Evolutionary conservation across 2,113 vertebrate genomes (phyloP), one percentile per base, ranked within the genome.

Genomic region (Phyllopteryx taeniolatus): DNA sequence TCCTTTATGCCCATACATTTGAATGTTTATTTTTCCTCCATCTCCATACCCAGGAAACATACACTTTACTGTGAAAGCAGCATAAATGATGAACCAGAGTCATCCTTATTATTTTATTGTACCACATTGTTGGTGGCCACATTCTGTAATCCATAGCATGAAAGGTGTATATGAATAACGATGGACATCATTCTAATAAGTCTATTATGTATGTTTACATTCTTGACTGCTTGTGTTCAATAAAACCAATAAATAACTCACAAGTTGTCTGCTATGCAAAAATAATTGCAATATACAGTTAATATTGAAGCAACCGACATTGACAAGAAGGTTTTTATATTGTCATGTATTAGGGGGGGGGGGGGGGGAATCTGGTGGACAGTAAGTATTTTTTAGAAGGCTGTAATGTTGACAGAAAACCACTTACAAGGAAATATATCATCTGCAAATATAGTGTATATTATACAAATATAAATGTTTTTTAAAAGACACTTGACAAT

Each of bases 261-360:
- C 88, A 83, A 82, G 74, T 85, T 82, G 75, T 86, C 84, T 90
- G 81, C 88, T 93, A 95, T 95, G 95, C 94, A 96, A 96, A 94
- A 93, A 96, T 95, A 96, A 93, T 94, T 94, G 94, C 92, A 91
- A 91, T 90, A 77, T 85, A 84, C 76, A 75, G 79, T 85, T 31
- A 92, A 93, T 78, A 93, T 90, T 91, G 87, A 94, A 92, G 92
- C 89, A 87, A 84, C 83, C 61, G 94, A 94, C 95, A 71, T 75
- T 75, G 76, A 88, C 56, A 68, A 93, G 90, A 90, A 90, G 78
- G 77, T 77, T 85, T 79, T 72, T 79, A 66, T 73, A 67, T 83
- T 78, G 54, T 82, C 75, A 74, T 17, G 59, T 35, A 51, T 15
- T 51, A 1, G 3, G 10, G 14, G 3, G 2, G 14, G 14, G 11